These are phyloP conservation scores for Spilogale gracilis DNA, from an alignment of 2,113 vertebrate genomes.

Conservation along the genomic window DNA sequence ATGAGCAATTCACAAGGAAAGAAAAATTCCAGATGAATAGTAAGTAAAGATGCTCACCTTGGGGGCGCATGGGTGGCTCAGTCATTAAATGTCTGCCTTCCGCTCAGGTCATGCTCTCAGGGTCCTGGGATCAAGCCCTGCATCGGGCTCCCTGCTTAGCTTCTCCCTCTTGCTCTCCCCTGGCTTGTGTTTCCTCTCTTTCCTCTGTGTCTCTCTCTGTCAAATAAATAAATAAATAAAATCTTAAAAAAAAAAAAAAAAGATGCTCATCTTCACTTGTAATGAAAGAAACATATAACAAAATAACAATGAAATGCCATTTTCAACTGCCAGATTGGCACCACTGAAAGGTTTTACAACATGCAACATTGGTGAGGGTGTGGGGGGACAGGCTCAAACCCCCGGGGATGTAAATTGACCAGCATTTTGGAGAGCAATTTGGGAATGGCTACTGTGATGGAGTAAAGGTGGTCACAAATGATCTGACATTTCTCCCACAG, in stretches of 20 bases:
- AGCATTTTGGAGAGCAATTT: neutral
- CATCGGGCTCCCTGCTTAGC: no score
- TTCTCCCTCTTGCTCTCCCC: no score
- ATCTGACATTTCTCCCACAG: neutral
- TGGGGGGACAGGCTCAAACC: neutral
- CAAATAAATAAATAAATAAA: no score
- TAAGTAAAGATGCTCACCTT: conserved; percentile 16
- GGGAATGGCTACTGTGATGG: neutral
- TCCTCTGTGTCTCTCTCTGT: no score
- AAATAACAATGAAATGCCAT: neutral
- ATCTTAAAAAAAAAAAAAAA: no score
- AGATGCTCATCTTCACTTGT: neutral
- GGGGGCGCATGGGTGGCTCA: no score
- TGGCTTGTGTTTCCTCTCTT: no score
- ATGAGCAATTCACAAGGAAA: neutral
- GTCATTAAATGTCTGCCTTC: no score
- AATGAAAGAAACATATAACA: neutral
- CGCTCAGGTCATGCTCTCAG: no score
- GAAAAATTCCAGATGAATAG: neutral
- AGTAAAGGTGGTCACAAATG: neutral
- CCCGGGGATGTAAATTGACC: neutral
- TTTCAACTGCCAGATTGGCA: neutral
- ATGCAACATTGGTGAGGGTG: neutral
- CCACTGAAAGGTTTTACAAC: neutral
- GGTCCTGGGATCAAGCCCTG: no score